Base-by-base conservation (phyloP, 1,140 invertebrate species). In the Archivesica marissinica region DNA sequence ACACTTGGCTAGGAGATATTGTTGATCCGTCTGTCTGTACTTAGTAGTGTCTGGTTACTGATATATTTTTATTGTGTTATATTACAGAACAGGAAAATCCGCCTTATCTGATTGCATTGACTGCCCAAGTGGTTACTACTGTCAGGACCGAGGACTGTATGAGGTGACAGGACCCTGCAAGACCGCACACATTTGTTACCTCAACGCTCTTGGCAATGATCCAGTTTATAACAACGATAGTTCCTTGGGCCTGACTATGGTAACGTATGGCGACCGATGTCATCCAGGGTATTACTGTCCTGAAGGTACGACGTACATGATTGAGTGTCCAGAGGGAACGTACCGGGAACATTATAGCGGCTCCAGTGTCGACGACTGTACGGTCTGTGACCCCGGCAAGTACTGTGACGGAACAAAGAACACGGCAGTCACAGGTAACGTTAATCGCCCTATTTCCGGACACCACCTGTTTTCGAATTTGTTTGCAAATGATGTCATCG, bases 181-280 rank as follows among this genome's bases (percentile, higher is more conserved):
- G 41, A 91, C 91, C 25, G 93, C 92, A 1, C 93, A 93, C 70
- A 93, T 93, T 72, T 93, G 93, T 86, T 93, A 87, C 35, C 88
- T 88, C 0, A 81, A 75, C 13, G 91, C 91, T n/a, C 64, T 90
- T 3, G 83, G 80, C n/a, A 72, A 88, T 15, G 91, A 93, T 75
- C 93, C 93, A 7, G 91, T 93, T 0, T 93, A 90, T 70, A 93
- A 93, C 74, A 87, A 92, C 35, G 91, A 93, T 79, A 85, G 90
- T 4, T 80, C 88, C 9, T 88, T 88, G 2, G 91, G 92, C 52
- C 90, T 92, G 66, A 92, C 92, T 3, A 82, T 92, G 23, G 90
- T 93, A 23, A 74, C 80, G 7, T 93, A 88, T 56, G 93, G 93
- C 6, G 92, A 93, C 74, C 87, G 87, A 0, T 93, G 93, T 90